These are phyloP conservation scores for Sparus aurata DNA, from an alignment of 2,797 vertebrate species.

Conservation along the genomic window DNA sequence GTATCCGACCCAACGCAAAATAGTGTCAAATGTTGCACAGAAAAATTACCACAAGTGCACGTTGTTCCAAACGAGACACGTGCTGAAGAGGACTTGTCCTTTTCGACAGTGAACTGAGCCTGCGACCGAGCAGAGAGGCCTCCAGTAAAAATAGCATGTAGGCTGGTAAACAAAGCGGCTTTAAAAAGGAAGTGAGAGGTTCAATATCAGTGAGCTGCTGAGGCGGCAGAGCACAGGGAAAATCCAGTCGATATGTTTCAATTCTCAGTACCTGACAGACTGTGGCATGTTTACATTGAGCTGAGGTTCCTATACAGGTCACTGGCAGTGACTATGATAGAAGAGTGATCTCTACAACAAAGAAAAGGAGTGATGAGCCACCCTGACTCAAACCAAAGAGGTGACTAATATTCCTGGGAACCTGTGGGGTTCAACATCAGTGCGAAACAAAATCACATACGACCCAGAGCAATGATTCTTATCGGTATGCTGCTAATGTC, in stretches of 20 bases:
- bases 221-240: constrained; percentile 66
- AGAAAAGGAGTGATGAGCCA: background rate
- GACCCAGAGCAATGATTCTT: background rate
- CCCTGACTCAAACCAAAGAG: background rate
- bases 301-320: constrained; percentile 46
- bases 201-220: constrained; percentile 84
- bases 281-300: constrained; percentile 48
- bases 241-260: constrained; percentile 68
- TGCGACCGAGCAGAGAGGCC: constrained; percentile 35
- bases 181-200: constrained; percentile 95
- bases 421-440: background rate
- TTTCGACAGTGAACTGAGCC: constrained; percentile 45
- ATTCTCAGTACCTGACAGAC: constrained; percentile 40
- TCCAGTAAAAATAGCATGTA: constrained; percentile 89
- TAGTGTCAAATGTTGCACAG: background rate
- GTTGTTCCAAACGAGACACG: constrained; percentile 32
- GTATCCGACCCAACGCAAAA: background rate
- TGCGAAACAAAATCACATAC: background rate
- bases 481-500: background rate
- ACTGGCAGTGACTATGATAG: background rate
- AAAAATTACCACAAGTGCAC: constrained; percentile 1
- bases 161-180: constrained; percentile 90
- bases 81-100: constrained; percentile 53
- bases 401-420: constrained; percentile 18
- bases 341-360: constrained; percentile 12